These are phyloP conservation scores for Taurulus bubalis DNA, from an alignment of 2,113 vertebrate genomes.

Conservation along the genomic window DNA sequence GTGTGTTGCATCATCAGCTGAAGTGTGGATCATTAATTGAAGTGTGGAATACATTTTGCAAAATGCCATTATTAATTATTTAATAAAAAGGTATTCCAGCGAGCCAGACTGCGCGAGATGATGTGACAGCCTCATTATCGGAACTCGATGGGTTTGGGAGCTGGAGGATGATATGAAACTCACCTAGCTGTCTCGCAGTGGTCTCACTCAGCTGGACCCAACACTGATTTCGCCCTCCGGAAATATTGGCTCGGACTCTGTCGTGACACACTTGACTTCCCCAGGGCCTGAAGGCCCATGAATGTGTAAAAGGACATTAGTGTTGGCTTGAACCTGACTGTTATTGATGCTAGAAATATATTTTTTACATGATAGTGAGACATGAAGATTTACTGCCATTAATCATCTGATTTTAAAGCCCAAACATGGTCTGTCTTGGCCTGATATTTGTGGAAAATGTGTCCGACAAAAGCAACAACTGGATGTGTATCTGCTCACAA, in stretches of 20 bases:
- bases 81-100: constrained; percentile 20
- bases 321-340: background rate
- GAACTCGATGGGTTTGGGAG: constrained; percentile 39
- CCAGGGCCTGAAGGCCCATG: constrained; percentile 5
- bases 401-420: background rate
- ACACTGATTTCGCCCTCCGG: constrained; percentile 54
- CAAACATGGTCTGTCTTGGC: background rate
- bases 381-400: no score
- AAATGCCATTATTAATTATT: constrained; percentile 23
- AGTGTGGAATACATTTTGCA: constrained; percentile 43
- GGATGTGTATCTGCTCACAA: background rate
- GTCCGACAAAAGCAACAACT: background rate
- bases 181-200: constrained; percentile 14
- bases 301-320: constrained; percentile 38
- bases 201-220: constrained; percentile 42
- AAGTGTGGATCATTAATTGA: constrained; percentile 32
- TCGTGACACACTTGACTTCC: constrained; percentile 59
- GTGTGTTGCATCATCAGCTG: constrained; percentile 37
- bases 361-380: no score
- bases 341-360: constrained; percentile 3
- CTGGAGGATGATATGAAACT: constrained; percentile 52
- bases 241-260: constrained; percentile 57
- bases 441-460: background rate
- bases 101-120: constrained; percentile 18
- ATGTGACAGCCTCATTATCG: constrained; percentile 63